These are phyloP conservation scores for Zoanthus gigantus DNA, from an alignment of 92 coral and sea anemone species.

Conservation along the genomic window DNA sequence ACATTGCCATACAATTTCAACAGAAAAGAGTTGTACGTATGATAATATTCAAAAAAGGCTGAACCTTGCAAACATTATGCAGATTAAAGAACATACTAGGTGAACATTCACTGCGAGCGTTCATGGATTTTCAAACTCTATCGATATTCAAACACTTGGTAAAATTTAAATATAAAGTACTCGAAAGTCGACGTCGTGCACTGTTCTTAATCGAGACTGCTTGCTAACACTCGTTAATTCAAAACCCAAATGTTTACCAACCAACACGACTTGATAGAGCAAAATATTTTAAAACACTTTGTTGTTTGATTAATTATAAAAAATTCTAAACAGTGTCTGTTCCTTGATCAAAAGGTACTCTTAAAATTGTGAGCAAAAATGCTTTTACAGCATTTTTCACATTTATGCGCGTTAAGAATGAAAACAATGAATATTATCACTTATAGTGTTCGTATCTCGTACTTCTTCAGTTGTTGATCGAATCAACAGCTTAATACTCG, in stretches of 20 bases:
- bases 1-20: not conserved
- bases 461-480: constrained; percentile 11
- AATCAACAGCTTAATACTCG: not conserved
- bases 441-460: too few relatives aligned
- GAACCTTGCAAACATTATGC: not conserved
- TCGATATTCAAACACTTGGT: constrained; percentile 3
- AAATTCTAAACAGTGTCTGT: not conserved
- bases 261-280: not conserved
- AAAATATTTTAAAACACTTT: not conserved
- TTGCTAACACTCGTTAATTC: not conserved
- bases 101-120: not conserved
- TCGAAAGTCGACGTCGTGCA: constrained; percentile 1
- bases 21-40: not conserved
- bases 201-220: not conserved
- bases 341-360: too few relatives aligned
- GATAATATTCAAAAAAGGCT: not conserved
- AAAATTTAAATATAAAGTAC: constrained; percentile 2
- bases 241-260: not conserved
- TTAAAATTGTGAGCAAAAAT: too few relatives aligned
- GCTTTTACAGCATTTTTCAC: too few relatives aligned
- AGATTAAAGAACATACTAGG: not conserved
- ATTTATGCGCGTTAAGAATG: not conserved
- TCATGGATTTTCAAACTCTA: not conserved
- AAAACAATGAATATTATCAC: too few relatives aligned
- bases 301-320: not conserved